A percentile compares a stretch with the other conserved stretches of the same genome.
phyloP scores from a whole-genome alignment of 2,797 vertebrate species.

The Saxicola maurus region DNA sequence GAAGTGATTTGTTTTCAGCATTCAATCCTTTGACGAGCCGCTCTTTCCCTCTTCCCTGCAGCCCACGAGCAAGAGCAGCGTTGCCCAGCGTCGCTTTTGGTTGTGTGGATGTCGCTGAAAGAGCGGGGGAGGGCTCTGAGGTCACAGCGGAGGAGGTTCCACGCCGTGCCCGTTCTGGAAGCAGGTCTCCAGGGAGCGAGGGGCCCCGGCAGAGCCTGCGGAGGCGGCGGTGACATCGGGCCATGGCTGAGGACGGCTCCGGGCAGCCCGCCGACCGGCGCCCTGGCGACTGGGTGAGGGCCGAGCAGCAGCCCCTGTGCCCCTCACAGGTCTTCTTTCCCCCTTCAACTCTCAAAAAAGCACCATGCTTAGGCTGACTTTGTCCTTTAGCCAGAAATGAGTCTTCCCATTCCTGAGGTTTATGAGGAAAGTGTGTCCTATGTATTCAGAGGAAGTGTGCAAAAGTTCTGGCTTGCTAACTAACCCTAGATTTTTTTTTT shows the following conservation, averaged over 20 bases:
- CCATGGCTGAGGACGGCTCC: slow-evolving; percentile 67
- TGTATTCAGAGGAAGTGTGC: background rate
- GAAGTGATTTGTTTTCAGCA: background rate
- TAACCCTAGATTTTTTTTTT: too few relatives aligned
- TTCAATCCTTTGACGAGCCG: rapidly evolving
- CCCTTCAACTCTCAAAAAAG: background rate
- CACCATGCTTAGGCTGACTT: rapidly evolving
- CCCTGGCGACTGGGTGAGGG: slow-evolving; percentile 73
- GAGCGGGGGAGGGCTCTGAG: background rate
- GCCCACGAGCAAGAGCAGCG: rapidly evolving
- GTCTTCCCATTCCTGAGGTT: rapidly evolving
- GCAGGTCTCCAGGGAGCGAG: background rate
- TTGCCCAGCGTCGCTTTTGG: rapidly evolving
- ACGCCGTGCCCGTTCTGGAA: rapidly evolving
- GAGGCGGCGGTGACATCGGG: background rate
- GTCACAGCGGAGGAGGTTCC: background rate
- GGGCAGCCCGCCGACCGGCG: background rate
- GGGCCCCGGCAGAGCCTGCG: rapidly evolving
- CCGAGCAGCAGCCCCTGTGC: rapidly evolving
- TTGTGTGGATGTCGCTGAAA: rapidly evolving
- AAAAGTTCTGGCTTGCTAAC: background rate
- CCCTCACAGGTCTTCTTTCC: rapidly evolving
- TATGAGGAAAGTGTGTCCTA: background rate
- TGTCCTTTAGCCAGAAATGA: background rate
- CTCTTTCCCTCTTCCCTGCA: rapidly evolving